Evolutionary conservation across 2,113 vertebrate genomes (phyloP), one percentile per base, ranked within the genome.

Genomic region (Megaceryle maxima): DNA sequence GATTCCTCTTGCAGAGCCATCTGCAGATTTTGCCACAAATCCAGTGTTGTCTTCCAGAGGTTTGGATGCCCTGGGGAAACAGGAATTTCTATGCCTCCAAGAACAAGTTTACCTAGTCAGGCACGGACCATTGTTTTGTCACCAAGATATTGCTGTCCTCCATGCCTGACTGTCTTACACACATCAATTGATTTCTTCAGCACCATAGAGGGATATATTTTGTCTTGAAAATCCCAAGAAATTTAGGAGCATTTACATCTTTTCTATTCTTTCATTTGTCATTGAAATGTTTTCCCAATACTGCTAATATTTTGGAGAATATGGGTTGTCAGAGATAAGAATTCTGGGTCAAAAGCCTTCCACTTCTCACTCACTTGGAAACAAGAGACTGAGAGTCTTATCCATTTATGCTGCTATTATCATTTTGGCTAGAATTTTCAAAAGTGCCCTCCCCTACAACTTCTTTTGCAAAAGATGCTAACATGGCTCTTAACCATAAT

Each of bases 41-140:
- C 28, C 53, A 28, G 5, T 13, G 26, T 33, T 82, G 60, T 25
- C 41, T 93, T 93, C 69, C 53, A 84, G 73, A 92, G 73, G 20
- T 79, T 94, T 92, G 73, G 44, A 55, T 94, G 66, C 73, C 94
- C 80, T 84, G 70, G 26, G 76, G 68, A 57, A 90, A 46, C 5
- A 56, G 73, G 86, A 93, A 94, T 94, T 96, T 95, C 86, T 91
- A 1, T 76, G 60, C 66, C 83, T 90, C 13, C 48, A 50, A 94
- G 88, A 43, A 53, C 26, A 87, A 78, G 19, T 94, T 91, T 92
- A 78, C n/a, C 88, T 63, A 83, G 39, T 90, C 50, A 76, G 72
- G 82, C 78, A 83, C 51, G 88, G 93, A 94, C 67, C 43, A 44
- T 16, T 48, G 17, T 79, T 90, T 62, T 94, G 83, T 95, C 92